Evolutionary conservation across 2,797 vertebrate species (phyloP).

Genomic region (Heteromormyrus szaboi): DNA sequence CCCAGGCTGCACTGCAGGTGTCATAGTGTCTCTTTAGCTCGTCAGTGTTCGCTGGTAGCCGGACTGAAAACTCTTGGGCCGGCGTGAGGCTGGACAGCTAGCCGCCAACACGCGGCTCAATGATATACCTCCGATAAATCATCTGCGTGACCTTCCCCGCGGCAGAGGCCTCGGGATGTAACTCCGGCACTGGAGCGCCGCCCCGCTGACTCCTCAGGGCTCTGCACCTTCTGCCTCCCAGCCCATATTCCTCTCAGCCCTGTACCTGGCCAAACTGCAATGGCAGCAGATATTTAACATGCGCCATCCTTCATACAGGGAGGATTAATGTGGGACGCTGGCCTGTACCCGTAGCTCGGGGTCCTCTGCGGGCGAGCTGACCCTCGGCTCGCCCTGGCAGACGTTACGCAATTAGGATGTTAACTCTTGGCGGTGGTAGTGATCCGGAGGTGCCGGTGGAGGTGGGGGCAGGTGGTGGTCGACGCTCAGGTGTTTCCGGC

Average conservation of each 20-base stretch:
- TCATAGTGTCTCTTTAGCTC: neutral
- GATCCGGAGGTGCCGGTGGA: slow-evolving; percentile 60
- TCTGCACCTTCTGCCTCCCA: slow-evolving; percentile 38
- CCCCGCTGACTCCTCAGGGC: slow-evolving; percentile 18
- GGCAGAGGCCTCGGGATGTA: slow-evolving; percentile 46
- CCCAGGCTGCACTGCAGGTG: neutral
- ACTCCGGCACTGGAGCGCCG: neutral
- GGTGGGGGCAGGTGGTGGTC: slow-evolving; percentile 10
- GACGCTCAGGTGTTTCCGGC: slow-evolving; percentile 67
- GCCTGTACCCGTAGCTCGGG: slow-evolving; percentile 91
- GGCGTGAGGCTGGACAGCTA: neutral
- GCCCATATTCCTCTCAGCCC: slow-evolving; percentile 36
- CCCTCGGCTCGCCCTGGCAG: slow-evolving; percentile 77
- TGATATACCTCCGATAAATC: slow-evolving; percentile 70
- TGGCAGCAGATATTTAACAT: slow-evolving; percentile 89
- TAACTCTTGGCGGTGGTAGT: slow-evolving; percentile 78
- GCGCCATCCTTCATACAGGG: slow-evolving; percentile 92
- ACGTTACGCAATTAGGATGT: slow-evolving; percentile 80
- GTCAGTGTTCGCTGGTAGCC: neutral
- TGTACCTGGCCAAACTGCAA: slow-evolving; percentile 71
- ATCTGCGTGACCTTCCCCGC: slow-evolving; percentile 67
- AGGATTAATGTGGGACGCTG: slow-evolving; percentile 92
- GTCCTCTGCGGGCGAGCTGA: slow-evolving; percentile 83
- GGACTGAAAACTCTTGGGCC: neutral
- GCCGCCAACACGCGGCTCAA: neutral